phyloP scores from a whole-genome alignment of 2,113 vertebrate genomes.

The Albula glossodonta region DNA sequence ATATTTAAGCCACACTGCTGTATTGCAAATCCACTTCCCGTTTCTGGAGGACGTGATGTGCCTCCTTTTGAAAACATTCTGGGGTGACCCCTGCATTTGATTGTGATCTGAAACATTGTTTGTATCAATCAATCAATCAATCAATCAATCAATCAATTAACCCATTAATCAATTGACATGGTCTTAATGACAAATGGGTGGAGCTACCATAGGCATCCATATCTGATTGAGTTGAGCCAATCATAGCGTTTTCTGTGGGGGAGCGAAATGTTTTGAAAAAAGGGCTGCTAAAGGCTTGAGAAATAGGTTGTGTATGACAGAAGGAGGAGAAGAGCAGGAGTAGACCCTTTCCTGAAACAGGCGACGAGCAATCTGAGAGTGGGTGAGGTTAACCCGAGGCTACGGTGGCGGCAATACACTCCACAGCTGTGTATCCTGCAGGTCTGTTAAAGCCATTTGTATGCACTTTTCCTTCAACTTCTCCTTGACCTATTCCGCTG shows the following conservation, averaged over 20 bases:
- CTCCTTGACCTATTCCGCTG: not conserved
- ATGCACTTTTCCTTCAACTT: not conserved
- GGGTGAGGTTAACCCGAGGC: not conserved
- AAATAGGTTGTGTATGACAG: not conserved
- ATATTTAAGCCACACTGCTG: too few species aligned
- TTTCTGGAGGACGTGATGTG: too few species aligned
- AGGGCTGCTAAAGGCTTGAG: not conserved
- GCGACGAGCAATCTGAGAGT: constrained; percentile 20
- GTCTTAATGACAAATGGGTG: too few species aligned
- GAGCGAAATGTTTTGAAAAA: not conserved
- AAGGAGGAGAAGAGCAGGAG: not conserved
- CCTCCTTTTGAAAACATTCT: too few species aligned
- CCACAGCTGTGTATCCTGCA: constrained; percentile 13
- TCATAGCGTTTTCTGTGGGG: not conserved
- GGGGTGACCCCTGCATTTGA: too few species aligned
- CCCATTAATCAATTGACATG: too few species aligned
- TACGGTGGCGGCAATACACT: constrained; percentile 30
- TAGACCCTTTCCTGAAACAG: not conserved
- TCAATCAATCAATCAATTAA: too few species aligned
- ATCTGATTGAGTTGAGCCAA: too few species aligned
- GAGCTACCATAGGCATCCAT: too few species aligned
- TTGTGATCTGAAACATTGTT: too few species aligned
- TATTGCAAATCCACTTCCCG: too few species aligned
- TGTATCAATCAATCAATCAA: too few species aligned
- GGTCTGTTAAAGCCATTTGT: constrained; percentile 41